These are phyloP conservation scores for Platanista minor DNA, from an alignment of 2,113 vertebrate species.

Conservation along the genomic window DNA sequence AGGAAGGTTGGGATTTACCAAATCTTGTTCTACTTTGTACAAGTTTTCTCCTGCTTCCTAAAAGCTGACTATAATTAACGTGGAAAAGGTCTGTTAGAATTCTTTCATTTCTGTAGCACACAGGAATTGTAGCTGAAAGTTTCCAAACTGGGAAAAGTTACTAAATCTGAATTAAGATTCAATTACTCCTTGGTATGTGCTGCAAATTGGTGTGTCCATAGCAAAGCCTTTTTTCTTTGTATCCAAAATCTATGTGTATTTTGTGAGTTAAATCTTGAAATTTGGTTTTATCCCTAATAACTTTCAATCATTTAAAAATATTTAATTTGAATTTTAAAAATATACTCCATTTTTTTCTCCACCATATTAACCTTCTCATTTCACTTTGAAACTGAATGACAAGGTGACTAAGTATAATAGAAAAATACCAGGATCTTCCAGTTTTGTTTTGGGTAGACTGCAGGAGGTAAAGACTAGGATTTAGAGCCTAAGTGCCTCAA, in stretches of 20 bases:
- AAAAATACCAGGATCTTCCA: not conserved
- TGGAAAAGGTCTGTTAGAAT: not conserved
- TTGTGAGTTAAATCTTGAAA: conserved; percentile 15
- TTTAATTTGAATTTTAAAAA: not conserved
- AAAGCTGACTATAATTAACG: conserved; percentile 15
- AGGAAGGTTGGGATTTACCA: not conserved
- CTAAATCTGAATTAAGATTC: conserved; percentile 29
- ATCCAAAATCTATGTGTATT: not conserved
- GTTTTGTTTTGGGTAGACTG: not conserved
- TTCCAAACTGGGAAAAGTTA: not conserved
- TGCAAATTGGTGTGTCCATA: not conserved
- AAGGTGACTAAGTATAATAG: not conserved
- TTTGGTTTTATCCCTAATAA: not conserved
- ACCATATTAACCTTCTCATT: not conserved
- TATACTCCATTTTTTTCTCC: not conserved
- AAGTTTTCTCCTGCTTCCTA: conserved; percentile 18
- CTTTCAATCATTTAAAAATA: not conserved
- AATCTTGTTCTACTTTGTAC: not conserved
- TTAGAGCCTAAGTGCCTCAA: not conserved
- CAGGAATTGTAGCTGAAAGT: not conserved
- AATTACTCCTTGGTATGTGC: not conserved
- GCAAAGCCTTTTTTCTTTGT: not conserved
- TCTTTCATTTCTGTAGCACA: not conserved
- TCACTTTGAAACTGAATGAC: not conserved
- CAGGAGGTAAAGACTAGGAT: not conserved